A percentile compares a stretch with the other conserved stretches of the same genome.
These are phyloP conservation scores for Chionoecetes opilio DNA, from an alignment of 1,140 invertebrate genomes.

Conservation along the genomic window DNA sequence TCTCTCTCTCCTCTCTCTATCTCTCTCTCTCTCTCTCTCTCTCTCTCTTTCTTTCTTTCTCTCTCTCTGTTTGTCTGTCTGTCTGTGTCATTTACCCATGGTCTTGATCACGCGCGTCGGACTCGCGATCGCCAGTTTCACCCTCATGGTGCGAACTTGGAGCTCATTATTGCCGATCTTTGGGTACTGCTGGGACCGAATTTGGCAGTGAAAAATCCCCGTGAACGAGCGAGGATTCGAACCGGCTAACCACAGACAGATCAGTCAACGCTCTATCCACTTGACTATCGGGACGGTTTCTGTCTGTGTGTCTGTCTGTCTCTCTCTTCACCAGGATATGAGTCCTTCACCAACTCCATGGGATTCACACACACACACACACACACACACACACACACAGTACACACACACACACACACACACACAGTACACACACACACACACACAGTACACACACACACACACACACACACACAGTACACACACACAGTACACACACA, in stretches of 20 bases:
- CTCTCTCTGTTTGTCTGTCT: not conserved
- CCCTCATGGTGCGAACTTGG: too few species aligned
- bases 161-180: too few species aligned
- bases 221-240: too few species aligned
- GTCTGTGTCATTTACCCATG: not conserved
- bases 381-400: not conserved
- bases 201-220: too few species aligned
- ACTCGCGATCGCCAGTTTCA: not conserved
- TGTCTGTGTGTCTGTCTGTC: not conserved
- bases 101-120: not conserved
- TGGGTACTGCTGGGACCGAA: too few species aligned
- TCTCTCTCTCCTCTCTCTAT: not conserved
- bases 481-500: too few species aligned
- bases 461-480: constrained; percentile 14
- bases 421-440: too few species aligned
- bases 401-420: constrained; percentile 11
- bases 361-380: not conserved
- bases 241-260: too few species aligned
- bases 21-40: not conserved
- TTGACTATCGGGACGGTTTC: too few species aligned
- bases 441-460: constrained; percentile 12
- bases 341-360: constrained; percentile 2
- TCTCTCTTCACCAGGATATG: constrained; percentile 24
- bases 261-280: too few species aligned
- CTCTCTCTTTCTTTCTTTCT: not conserved